phyloP scores from a whole-genome alignment of 2,888 invertebrate genomes.

The Drosophila seclusa region DNA sequence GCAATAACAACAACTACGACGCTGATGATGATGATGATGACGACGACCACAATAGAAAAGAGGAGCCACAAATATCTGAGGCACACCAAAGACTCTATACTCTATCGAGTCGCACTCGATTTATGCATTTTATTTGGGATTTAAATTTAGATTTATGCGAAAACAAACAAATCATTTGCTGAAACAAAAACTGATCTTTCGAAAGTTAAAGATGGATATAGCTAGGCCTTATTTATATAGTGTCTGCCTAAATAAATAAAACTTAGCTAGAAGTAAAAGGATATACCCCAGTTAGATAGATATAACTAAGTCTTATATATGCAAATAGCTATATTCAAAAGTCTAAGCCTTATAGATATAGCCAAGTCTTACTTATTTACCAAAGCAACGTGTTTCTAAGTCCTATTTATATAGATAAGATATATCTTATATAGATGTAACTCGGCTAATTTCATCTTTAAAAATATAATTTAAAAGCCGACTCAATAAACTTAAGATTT shows the following conservation, averaged over 20 bases:
- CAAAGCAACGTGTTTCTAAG: background rate
- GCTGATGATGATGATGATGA: conserved; percentile 1
- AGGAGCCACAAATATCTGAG: background rate
- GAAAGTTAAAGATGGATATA: background rate
- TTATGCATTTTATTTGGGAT: background rate
- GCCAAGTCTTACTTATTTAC: rapidly evolving
- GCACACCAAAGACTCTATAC: conserved; percentile 16
- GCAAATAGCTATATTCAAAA: too few relatives aligned
- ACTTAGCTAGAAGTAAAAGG: background rate
- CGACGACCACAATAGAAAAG: conserved; percentile 11
- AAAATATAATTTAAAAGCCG: too few relatives aligned
- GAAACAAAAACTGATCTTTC: background rate
- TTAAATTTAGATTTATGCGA: background rate
- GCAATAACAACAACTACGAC: conserved; percentile 26
- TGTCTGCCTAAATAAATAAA: background rate
- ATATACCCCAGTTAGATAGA: background rate
- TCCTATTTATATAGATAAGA: background rate
- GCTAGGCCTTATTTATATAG: background rate
- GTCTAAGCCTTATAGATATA: background rate
- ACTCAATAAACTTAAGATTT: too few relatives aligned
- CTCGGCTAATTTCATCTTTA: background rate
- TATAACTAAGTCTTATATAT: background rate
- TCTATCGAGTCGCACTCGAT: background rate
- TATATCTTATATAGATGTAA: too few relatives aligned
- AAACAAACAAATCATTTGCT: background rate